Base-by-base conservation (phyloP, 2,797 vertebrate species). In the Lycodopsis pacificus region DNA sequence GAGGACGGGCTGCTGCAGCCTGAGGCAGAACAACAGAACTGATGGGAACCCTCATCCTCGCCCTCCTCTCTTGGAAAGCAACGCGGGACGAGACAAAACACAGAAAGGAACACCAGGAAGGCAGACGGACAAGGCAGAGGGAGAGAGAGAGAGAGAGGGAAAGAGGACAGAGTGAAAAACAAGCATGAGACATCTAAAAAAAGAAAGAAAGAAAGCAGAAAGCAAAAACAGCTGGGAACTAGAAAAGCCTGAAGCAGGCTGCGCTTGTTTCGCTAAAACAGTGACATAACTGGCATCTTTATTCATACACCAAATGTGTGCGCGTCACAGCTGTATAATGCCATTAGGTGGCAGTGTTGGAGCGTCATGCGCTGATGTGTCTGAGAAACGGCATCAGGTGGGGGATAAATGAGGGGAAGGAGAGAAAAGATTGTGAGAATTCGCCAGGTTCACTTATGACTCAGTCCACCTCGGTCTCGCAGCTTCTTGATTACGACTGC, bases 1-100 rank as follows among this genome's bases (percentile, higher is more conserved):
- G 96, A 97, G 92, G 97, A 96, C 79, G 97, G 96, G 90, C 96
- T 97, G 77, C 96, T 97, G 96, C 96, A 96, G 93, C 96, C 96
- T n/a, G 96, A 97, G 89, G 96, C 96, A 38, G 96, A 94, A 87
- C 96, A 97, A 94, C 97, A 97, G 94, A 97, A 97, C 92, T 96
- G 97, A 93, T 97, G 97, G 93, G 94, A 94, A 53, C 93, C 93
- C 91, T 96, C 96, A 70, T 96, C 96, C 88, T 93, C 94, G 25
- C 79, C 88, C 92, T 94, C 95, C 92, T 95, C 95, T 93, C 95
- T 94, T 94, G 91, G 90, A 90, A 88, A 88, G 83, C 84, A 92
- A 93, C 92, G 76, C 2, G 83, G 91, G 90, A 88, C 48, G 65
- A 75, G 86, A 51, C 51, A 70, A 67, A 69, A 65, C 63, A 86